Percentiles rank a stretch among this genome's conserved stretches.
Conservation (phyloP, 2,888 invertebrate genomes). For the Leistus spinibarbis region DNA sequence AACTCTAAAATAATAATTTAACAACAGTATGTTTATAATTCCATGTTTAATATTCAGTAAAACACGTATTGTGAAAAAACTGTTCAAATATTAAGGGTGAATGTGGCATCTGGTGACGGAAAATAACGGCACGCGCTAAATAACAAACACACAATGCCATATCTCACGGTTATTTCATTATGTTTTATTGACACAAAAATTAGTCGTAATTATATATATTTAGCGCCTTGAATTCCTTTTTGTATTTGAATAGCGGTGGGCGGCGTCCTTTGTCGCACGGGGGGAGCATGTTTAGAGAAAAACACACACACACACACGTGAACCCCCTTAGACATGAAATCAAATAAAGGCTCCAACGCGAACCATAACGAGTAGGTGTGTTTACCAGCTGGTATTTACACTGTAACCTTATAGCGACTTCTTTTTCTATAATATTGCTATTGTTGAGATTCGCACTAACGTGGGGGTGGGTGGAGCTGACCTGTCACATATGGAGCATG, state of each 20-base stretch:
- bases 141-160: conserved; percentile 3
- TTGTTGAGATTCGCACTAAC: not conserved
- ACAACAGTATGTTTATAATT: not conserved
- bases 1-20: not conserved
- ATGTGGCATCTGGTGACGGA: conserved; percentile 20
- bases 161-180: conserved; percentile 37
- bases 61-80: no score
- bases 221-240: conserved; percentile 28
- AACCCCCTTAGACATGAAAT: conserved; percentile 38
- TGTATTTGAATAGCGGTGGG: conserved; percentile 35
- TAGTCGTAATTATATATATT: conserved; percentile 43
- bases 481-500: conserved; percentile 41
- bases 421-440: not conserved
- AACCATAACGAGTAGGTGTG: conserved; percentile 35
- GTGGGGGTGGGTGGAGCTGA: conserved; percentile 42
- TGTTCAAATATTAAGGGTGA: conserved; percentile 17
- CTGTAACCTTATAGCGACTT: conserved; percentile 28
- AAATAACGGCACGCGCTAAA: conserved; percentile 15
- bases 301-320: conserved; percentile 46
- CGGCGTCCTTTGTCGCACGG: conserved; percentile 41
- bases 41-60: no score
- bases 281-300: conserved; percentile 44
- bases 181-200: conserved; percentile 42
- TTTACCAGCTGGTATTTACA: conserved; percentile 30
- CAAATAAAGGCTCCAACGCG: conserved; percentile 27